Conservation (phyloP, 2,888 invertebrate genomes). For the Perithous albicinctus region DNA sequence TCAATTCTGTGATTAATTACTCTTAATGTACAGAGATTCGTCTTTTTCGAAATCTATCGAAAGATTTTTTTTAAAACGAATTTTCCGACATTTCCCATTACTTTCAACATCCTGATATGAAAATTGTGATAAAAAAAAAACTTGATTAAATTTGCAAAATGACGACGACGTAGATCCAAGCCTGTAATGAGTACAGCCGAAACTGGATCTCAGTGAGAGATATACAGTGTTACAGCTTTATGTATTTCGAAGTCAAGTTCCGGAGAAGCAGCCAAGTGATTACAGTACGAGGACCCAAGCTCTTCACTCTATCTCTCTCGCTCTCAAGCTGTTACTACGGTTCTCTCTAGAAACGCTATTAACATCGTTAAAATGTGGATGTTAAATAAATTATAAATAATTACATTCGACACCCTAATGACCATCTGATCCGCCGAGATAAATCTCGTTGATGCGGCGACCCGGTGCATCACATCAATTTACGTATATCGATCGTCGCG, state of each 20-base stretch:
- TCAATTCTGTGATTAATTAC: no score
- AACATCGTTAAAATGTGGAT: conserved; percentile 77
- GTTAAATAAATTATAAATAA: conserved; percentile 80
- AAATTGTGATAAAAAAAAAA: no score
- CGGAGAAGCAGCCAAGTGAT: conserved; percentile 37
- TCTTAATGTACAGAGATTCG: no score
- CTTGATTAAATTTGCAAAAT: no score
- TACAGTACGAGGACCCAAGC: conserved; percentile 24
- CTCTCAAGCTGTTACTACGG: background rate
- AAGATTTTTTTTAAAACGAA: no score
- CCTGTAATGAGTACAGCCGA: conserved; percentile 17
- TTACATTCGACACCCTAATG: conserved; percentile 74
- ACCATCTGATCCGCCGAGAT: conserved; percentile 61
- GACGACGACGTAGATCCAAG: conserved; percentile 12
- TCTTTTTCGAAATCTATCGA: no score
- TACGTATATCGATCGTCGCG: conserved; percentile 49
- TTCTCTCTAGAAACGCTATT: conserved; percentile 68
- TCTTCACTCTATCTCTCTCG: conserved; percentile 14
- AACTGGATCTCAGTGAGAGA: conserved; percentile 9
- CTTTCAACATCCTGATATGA: no score
- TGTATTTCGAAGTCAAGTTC: conserved; percentile 34
- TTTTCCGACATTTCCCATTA: no score
- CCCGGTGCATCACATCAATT: conserved; percentile 51
- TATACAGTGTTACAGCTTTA: conserved; percentile 15
- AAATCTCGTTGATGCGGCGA: conserved; percentile 38